Conservation (phyloP, 2,797 vertebrate genomes). For the Parauchenoglanis punctatus region DNA sequence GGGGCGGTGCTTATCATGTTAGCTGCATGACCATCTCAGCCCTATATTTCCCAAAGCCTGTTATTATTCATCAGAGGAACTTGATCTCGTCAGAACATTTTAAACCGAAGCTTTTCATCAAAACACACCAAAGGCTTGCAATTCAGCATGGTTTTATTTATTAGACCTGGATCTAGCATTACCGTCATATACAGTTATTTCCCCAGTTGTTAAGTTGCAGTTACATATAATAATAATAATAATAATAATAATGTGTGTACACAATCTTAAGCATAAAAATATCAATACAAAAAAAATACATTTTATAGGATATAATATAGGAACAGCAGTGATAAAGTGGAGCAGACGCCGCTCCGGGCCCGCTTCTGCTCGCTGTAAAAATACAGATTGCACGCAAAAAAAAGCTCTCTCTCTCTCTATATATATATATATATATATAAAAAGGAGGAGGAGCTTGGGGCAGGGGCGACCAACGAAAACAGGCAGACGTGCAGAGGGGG, state of each 20-base stretch:
- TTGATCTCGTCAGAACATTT: background rate
- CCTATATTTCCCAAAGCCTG: background rate
- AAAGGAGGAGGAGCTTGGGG: background rate
- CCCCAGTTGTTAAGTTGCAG: conserved; percentile 53
- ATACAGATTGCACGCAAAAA: conserved; percentile 46
- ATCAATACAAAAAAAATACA: conserved; percentile 58
- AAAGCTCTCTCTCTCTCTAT: no score
- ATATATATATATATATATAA: background rate
- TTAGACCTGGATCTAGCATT: conserved; percentile 51
- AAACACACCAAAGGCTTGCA: conserved; percentile 22
- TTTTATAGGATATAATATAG: conserved; percentile 56
- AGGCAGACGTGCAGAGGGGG: background rate
- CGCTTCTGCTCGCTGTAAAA: conserved; percentile 41
- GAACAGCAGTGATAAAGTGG: conserved; percentile 58
- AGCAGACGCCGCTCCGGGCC: conserved; percentile 38
- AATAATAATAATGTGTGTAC: conserved; percentile 42
- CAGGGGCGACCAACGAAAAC: conserved; percentile 19
- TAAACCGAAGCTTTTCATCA: background rate
- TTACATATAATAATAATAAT: conserved; percentile 53
- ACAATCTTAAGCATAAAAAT: conserved; percentile 58
- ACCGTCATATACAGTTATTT: conserved; percentile 51
- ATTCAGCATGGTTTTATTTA: conserved; percentile 57
- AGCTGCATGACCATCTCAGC: background rate
- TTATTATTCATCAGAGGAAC: background rate
- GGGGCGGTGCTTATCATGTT: no score